Evolutionary conservation across 2,113 vertebrate genomes (phyloP), one percentile per base, ranked within the genome.

Genomic region (Oxyura jamaicensis): DNA sequence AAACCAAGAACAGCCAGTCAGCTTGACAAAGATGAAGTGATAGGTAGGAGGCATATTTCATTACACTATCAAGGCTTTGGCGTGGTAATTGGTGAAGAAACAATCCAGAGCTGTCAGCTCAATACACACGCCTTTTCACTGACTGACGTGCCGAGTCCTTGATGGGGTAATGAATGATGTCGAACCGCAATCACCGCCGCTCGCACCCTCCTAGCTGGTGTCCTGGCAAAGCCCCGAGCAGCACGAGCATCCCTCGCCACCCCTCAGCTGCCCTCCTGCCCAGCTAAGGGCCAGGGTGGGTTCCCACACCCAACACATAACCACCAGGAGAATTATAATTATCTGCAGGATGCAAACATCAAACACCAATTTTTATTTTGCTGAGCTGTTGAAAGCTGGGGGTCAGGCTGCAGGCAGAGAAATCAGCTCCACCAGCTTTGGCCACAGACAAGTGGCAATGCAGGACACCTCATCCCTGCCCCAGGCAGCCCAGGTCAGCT

Each of bases 31-130:
- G 94, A 93, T 67, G 92, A 94, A 96, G 97, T 62, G 96, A 97
- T 86, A 90, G 95, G 86, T 71, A 79, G 93, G 96, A 97, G 97
- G 93, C 95, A 95, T 63, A 89, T 98, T 97, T 97, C 96, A 95
- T 91, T 96, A 95, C 25, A 5, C 96, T 87, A 73, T 91, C 93
- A 73, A 80, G 92, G 96, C 94, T 94, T 56, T 78, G 93, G 85
- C 53, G 19, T 60, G 42, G 93, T 96, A 96, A 95, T 96, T 93
- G 93, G 93, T 86, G 93, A 90, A 95, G 94, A 96, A 97, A 95
- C 96, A 96, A 96, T 93, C 73, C 90, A 68, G 91, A 95, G 95
- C 96, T 96, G 97, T 97, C 97, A 96, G 83, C 76, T 96, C 22
- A 1, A 81, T 72, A 29, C 82, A 95, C 85, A 42, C 53, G 10